Percentiles rank a stretch among this genome's conserved stretches.
These are phyloP conservation scores for Nanorana parkeri DNA, from an alignment of 2,113 vertebrate genomes.

Conservation along the genomic window DNA sequence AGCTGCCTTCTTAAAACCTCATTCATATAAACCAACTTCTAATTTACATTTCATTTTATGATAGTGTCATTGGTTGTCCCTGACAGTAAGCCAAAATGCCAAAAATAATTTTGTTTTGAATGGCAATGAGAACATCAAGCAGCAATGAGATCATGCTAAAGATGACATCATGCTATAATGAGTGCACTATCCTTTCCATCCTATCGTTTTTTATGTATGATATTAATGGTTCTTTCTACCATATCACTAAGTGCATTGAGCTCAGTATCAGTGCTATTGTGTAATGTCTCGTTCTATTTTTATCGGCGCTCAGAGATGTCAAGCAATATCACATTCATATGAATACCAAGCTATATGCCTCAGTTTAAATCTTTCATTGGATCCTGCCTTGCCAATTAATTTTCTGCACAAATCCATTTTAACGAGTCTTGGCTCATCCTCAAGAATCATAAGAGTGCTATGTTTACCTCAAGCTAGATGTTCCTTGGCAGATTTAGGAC, in stretches of 20 bases:
- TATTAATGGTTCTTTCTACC: not conserved
- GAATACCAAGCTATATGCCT: not conserved
- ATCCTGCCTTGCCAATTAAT: not conserved
- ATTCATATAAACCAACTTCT: too few species aligned
- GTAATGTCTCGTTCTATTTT: slow-evolving; percentile 31
- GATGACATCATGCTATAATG: too few species aligned
- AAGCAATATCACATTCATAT: slow-evolving; percentile 12
- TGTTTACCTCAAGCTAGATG: slow-evolving; percentile 25
- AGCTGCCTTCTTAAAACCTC: too few species aligned
- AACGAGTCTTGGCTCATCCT: slow-evolving; percentile 7
- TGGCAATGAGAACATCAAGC: not conserved
- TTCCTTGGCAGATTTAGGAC: slow-evolving; percentile 30
- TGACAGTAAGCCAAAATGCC: too few species aligned
- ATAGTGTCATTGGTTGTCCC: too few species aligned
- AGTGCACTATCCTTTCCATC: too few species aligned
- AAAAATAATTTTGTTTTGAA: too few species aligned
- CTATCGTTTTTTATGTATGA: too few species aligned
- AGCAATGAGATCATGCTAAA: not conserved
- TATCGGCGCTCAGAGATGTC: slow-evolving; percentile 11
- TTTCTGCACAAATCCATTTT: slow-evolving; percentile 24
- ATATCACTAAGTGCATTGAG: not conserved
- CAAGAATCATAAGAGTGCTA: slow-evolving; percentile 10
- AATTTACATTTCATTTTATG: too few species aligned
- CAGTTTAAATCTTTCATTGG: not conserved
- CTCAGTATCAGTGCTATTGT: not conserved